These are phyloP conservation scores for Erebia palarica DNA, from an alignment of 2,888 invertebrate species.

Conservation along the genomic window DNA sequence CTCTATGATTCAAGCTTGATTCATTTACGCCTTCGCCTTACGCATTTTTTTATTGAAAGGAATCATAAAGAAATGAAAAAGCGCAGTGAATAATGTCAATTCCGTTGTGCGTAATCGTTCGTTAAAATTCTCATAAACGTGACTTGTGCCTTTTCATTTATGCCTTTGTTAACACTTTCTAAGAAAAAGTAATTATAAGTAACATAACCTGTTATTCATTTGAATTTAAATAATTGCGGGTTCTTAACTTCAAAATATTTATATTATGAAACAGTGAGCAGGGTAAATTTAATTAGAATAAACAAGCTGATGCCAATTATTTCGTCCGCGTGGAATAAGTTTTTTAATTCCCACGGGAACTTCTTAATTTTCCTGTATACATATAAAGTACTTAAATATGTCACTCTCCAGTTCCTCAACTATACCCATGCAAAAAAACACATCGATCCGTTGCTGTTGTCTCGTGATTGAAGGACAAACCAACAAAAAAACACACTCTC, in stretches of 20 bases:
- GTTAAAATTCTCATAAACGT: conserved; percentile 1
- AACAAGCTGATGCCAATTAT: too few species aligned
- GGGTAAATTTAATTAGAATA: neutral
- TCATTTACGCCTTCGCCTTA: conserved; percentile 42
- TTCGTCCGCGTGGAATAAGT: too few species aligned
- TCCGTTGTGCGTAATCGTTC: neutral
- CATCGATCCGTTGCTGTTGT: too few species aligned
- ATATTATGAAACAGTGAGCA: neutral
- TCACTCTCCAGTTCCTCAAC: too few species aligned
- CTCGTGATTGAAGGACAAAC: too few species aligned
- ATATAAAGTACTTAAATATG: too few species aligned
- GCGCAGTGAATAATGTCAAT: neutral
- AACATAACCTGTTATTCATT: neutral
- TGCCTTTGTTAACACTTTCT: neutral
- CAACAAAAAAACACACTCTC: too few species aligned
- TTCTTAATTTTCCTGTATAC: too few species aligned
- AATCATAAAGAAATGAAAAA: conserved; percentile 10
- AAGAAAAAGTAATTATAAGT: neutral
- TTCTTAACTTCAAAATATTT: neutral
- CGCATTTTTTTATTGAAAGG: conserved; percentile 7
- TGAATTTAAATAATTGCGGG: neutral
- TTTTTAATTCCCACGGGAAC: too few species aligned
- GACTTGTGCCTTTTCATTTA: neutral
- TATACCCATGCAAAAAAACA: too few species aligned
- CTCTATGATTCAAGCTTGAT: conserved; percentile 43